Percentiles rank a stretch among this genome's conserved stretches.
phyloP scores from a whole-genome alignment of 1,140 invertebrate genomes.

The Drepana arcuata region DNA sequence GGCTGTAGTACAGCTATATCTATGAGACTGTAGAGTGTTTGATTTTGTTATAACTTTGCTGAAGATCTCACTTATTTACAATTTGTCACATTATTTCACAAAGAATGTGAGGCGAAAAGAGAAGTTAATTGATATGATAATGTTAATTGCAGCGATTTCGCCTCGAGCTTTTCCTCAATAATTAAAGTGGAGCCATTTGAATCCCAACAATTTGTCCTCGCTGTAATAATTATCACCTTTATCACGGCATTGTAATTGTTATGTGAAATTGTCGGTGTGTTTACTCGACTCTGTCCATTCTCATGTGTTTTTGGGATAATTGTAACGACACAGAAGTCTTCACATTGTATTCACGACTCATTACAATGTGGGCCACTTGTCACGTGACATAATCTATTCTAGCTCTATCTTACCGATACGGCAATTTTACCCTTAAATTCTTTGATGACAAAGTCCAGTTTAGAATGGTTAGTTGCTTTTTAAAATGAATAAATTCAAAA shows the following conservation, averaged over 20 bases:
- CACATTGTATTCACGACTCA: conserved; percentile 14
- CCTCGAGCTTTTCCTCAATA: conserved; percentile 17
- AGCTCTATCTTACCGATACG: too few species aligned
- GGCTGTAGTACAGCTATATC: too few species aligned
- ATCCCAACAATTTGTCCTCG: conserved; percentile 21
- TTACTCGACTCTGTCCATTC: too few species aligned
- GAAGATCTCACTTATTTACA: neutral
- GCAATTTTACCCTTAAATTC: too few species aligned
- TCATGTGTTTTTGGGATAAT: too few species aligned
- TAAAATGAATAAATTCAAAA: conserved; percentile 21
- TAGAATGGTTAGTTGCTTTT: neutral
- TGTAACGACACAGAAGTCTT: conserved; percentile 11
- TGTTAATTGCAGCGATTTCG: conserved; percentile 12
- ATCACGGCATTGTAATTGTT: conserved; percentile 36
- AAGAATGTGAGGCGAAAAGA: neutral
- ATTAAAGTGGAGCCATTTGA: conserved; percentile 22
- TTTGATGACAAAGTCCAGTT: too few species aligned
- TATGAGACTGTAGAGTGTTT: too few species aligned
- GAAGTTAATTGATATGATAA: conserved; percentile 8
- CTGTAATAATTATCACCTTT: conserved; percentile 21
- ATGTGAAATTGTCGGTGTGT: too few species aligned
- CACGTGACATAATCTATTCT: conserved; percentile 52
- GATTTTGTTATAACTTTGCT: too few species aligned
- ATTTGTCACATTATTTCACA: neutral
- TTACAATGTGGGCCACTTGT: conserved; percentile 42